phyloP scores from a whole-genome alignment of 2,888 invertebrate genomes.

The Argyresthia albistria region DNA sequence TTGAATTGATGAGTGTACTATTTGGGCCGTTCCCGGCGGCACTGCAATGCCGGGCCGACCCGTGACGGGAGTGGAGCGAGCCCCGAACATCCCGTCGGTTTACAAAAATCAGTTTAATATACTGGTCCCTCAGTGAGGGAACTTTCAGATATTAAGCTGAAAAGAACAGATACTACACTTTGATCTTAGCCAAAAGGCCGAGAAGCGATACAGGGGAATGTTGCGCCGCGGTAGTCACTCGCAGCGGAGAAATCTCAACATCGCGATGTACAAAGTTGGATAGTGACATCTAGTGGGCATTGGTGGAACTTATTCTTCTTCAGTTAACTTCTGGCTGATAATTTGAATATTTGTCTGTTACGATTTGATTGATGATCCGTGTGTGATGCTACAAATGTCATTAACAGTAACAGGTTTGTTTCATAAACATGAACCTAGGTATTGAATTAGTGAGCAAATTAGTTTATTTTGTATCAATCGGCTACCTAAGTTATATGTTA shows the following conservation, averaged over 20 bases:
- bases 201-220: slow-evolving; percentile 1
- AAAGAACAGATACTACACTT: slow-evolving; percentile 6
- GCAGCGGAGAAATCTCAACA: neutral
- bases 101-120: slow-evolving; percentile 7
- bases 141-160: slow-evolving; percentile 8
- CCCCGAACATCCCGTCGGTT: slow-evolving; percentile 5
- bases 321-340: too few species aligned
- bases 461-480: too few species aligned
- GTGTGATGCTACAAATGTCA: too few species aligned
- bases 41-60: slow-evolving; percentile 7
- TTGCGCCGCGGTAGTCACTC: neutral
- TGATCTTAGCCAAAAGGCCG: slow-evolving; percentile 8
- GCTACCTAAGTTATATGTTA: too few species aligned
- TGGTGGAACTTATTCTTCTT: neutral
- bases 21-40: slow-evolving; percentile 6
- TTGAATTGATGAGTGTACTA: neutral
- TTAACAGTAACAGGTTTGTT: too few species aligned
- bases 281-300: neutral
- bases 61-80: slow-evolving; percentile 7
- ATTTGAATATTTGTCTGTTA: too few species aligned
- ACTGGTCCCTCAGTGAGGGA: slow-evolving; percentile 6
- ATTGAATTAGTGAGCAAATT: too few species aligned
- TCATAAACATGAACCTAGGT: too few species aligned
- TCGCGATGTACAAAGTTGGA: neutral
- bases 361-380: too few species aligned